These are phyloP conservation scores for Drosophila novamexicana DNA, from an alignment of 1,140 invertebrate genomes.

Conservation along the genomic window DNA sequence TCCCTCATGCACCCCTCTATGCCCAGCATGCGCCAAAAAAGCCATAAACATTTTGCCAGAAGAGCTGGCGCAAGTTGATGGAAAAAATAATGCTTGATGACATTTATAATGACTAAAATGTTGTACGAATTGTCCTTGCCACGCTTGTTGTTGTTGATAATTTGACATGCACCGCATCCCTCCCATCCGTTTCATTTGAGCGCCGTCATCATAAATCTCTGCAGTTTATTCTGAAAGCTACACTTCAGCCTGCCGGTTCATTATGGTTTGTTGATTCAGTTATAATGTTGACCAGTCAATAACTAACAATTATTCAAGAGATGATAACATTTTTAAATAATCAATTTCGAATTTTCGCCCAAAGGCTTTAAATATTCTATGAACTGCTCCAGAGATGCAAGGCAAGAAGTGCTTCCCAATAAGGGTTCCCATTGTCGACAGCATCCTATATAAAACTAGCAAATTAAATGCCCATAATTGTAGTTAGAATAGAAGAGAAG, in stretches of 20 bases:
- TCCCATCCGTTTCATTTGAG: slow-evolving; percentile 35
- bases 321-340: neutral
- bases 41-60: slow-evolving; percentile 65
- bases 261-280: slow-evolving; percentile 8
- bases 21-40: slow-evolving; percentile 13
- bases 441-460: too few relatives aligned
- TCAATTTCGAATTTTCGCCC: neutral
- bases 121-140: slow-evolving; percentile 38
- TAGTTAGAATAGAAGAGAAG: too few relatives aligned
- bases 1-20: too few relatives aligned
- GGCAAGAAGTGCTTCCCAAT: too few relatives aligned
- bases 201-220: slow-evolving; percentile 53
- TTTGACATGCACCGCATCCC: slow-evolving; percentile 28
- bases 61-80: slow-evolving; percentile 64
- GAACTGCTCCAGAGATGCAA: too few relatives aligned
- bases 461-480: too few relatives aligned
- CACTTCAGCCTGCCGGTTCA: slow-evolving; percentile 12
- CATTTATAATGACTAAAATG: slow-evolving; percentile 75
- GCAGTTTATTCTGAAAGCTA: slow-evolving; percentile 34
- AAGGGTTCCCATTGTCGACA: too few relatives aligned
- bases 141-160: slow-evolving; percentile 36
- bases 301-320: neutral
- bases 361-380: neutral
- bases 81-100: slow-evolving; percentile 74
- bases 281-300: slow-evolving; percentile 2